A percentile compares a stretch with the other conserved stretches of the same genome.
Evolutionary conservation across 2,113 vertebrate species (phyloP).

Genomic region (Rhinoptilus africanus): DNA sequence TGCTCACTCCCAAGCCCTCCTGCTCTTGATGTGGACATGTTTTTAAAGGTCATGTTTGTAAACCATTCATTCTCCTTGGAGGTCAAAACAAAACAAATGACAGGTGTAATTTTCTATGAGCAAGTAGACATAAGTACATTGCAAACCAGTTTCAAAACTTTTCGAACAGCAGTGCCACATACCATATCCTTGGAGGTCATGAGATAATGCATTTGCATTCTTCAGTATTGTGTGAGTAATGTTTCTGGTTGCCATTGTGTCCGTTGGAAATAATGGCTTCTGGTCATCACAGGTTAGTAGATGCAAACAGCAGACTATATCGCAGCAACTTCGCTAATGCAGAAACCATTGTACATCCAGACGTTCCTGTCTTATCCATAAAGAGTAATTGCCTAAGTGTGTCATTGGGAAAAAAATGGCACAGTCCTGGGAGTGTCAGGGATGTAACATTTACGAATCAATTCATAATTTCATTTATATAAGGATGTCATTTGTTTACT

Average conservation of each 20-base stretch:
- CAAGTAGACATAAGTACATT: conserved; percentile 47
- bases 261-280: conserved; percentile 66
- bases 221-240: conserved; percentile 43
- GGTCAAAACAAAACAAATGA: conserved; percentile 61
- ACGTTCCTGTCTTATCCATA: conserved; percentile 8
- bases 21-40: not conserved
- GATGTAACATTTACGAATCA: conserved; percentile 41
- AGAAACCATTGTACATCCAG: conserved; percentile 46
- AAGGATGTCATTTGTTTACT: conserved; percentile 51
- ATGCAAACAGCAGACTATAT: conserved; percentile 36
- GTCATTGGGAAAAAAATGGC: conserved; percentile 48
- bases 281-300: conserved; percentile 62
- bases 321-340: conserved; percentile 56
- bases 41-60: not conserved
- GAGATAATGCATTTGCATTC: conserved; percentile 70
- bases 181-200: conserved; percentile 68
- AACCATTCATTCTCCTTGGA: conserved; percentile 38
- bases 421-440: conserved; percentile 47
- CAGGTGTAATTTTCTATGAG: conserved; percentile 22
- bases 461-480: conserved; percentile 57
- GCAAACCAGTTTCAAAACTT: conserved; percentile 61
- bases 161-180: conserved; percentile 39
- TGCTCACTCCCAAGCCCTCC: not conserved
- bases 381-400: conserved; percentile 27
- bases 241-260: conserved; percentile 70